phyloP scores from a whole-genome alignment of 2,113 vertebrate genomes.

The Pelecanus crispus region DNA sequence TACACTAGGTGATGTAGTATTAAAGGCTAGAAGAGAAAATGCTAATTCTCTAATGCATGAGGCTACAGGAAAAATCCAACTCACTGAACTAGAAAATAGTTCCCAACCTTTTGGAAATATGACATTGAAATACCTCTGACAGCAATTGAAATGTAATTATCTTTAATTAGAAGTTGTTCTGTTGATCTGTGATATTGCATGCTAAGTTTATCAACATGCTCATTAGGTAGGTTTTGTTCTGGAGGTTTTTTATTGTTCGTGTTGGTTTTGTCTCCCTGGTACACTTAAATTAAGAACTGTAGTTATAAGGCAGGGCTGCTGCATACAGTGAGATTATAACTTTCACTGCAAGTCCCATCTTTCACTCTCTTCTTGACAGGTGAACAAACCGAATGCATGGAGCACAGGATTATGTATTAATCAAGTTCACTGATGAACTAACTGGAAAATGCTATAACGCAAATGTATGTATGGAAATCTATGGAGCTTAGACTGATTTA shows the following conservation, averaged over 20 bases:
- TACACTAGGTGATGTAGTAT: not conserved
- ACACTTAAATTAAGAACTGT: not conserved
- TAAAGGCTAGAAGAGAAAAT: not conserved
- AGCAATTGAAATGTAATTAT: not conserved
- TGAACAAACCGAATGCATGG: not conserved
- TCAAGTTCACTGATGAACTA: not conserved
- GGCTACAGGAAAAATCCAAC: not conserved
- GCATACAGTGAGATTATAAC: not conserved
- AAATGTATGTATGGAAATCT: not conserved
- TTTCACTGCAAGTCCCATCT: not conserved
- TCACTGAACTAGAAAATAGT: not conserved
- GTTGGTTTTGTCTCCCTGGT: not conserved
- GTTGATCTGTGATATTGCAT: not conserved
- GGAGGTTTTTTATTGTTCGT: not conserved
- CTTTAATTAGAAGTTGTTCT: not conserved
- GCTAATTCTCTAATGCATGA: not conserved
- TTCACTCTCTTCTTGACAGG: not conserved
- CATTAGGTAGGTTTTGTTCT: not conserved
- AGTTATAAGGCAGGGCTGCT: not conserved
- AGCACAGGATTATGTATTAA: not conserved
- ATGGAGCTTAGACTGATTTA: not conserved
- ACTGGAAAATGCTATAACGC: not conserved
- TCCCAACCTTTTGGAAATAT: not conserved
- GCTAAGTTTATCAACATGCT: not conserved
- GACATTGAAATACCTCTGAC: not conserved